phyloP scores from a whole-genome alignment of 2,888 invertebrate genomes.

The Eupelmus urozonus region DNA sequence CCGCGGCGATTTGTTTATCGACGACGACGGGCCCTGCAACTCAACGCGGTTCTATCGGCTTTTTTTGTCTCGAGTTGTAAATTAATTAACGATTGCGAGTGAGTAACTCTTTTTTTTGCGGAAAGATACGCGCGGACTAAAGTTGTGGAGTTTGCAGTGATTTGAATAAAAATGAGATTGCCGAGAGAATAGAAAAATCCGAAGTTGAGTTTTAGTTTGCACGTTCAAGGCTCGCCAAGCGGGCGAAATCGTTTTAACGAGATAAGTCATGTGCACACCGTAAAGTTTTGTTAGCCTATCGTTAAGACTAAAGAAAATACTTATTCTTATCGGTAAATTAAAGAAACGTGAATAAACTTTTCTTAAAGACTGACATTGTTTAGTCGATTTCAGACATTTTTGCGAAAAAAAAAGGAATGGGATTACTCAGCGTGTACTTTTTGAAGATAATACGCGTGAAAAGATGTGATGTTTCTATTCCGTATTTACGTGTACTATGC shows the following conservation, averaged over 20 bases:
- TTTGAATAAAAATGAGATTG: constrained; percentile 5
- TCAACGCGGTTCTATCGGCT: background rate
- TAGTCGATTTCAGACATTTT: constrained; percentile 24
- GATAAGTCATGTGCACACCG: constrained; percentile 45
- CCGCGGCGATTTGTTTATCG: constrained; percentile 32
- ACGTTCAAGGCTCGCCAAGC: constrained; percentile 12
- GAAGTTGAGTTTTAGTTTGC: background rate
- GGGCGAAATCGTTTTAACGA: constrained; percentile 25
- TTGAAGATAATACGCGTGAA: constrained; percentile 2
- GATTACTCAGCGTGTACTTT: constrained; percentile 23
- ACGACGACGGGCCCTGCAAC: background rate
- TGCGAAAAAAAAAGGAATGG: constrained; percentile 3
- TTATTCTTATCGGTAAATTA: constrained; percentile 54
- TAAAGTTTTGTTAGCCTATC: constrained; percentile 44
- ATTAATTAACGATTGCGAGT: constrained; percentile 1
- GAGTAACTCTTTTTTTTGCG: background rate
- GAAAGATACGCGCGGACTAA: background rate
- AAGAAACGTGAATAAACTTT: constrained; percentile 49
- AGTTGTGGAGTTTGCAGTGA: no score
- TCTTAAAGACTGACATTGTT: constrained; percentile 39
- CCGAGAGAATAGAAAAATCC: background rate
- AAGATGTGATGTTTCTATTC: background rate
- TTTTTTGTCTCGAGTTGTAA: constrained; percentile 15
- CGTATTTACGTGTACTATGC: background rate
- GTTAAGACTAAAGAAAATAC: constrained; percentile 37